phyloP scores from a whole-genome alignment of 2,888 invertebrate genomes.

The Rugalucina vietnamica region DNA sequence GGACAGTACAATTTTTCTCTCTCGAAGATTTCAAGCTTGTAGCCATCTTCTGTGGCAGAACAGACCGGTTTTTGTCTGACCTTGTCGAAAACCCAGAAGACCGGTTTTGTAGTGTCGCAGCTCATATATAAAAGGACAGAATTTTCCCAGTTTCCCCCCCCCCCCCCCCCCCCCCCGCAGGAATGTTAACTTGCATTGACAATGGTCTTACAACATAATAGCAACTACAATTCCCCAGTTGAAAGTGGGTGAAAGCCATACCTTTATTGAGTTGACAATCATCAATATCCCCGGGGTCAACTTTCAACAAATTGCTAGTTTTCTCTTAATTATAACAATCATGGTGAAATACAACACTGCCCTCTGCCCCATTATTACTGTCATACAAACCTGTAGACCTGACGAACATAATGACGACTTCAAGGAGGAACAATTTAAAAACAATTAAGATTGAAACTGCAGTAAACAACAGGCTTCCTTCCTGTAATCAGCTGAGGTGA shows the following conservation, averaged over 20 bases:
- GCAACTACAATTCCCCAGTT: not conserved
- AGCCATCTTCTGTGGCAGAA: no score
- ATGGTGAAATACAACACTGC: not conserved
- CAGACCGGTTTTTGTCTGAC: no score
- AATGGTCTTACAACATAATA: no score
- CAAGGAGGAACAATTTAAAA: not conserved
- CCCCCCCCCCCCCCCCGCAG: no score
- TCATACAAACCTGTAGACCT: not conserved
- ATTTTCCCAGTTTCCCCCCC: no score
- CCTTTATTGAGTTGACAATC: not conserved
- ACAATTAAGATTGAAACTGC: not conserved
- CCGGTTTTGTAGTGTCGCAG: no score
- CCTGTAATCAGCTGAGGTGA: not conserved
- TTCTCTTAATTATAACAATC: not conserved
- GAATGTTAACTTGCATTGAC: no score
- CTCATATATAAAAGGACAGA: no score
- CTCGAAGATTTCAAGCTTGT: no score
- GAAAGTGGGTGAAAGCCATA: not conserved
- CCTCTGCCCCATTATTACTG: not conserved
- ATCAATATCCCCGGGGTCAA: not conserved
- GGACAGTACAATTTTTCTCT: no score
- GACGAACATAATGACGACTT: not conserved
- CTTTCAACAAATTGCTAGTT: not conserved
- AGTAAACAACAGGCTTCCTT: not conserved
- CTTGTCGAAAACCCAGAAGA: no score